Evolutionary conservation across 2,888 invertebrate genomes (phyloP), one percentile per base, ranked within the genome.

Genomic region (Heterodera filipjevi): DNA sequence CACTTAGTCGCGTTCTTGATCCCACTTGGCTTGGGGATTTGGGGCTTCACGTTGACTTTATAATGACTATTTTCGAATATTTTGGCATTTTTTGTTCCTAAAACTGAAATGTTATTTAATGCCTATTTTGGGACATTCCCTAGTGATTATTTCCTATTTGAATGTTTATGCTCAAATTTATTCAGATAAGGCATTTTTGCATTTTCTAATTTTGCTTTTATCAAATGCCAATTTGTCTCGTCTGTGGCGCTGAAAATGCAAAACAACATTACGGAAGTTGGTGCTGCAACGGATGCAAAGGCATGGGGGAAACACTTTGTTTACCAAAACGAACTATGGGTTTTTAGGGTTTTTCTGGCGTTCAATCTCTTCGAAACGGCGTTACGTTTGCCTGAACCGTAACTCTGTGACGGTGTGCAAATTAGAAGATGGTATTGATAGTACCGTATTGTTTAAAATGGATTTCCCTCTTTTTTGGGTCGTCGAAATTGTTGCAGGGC

Each of bases 401-500:
- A 53, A 39, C 30, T 66, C 64, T 53, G 64, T 39, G 27, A 22
- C 59, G 27, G 44, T 59, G 39, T 75, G 75, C 35, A 53, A 49
- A 30, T 44, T 75, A n/a, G 53, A 59, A 75, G 66, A 75, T 59
- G 75, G 75, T 75, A 30, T 44, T n/a, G 8, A 49, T 19, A 12
- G 16, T 33, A 30, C 14, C 27, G 14, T 16, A 1, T 39, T 39
- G 39, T 39, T 39, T 6, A 12, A 0, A 1, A 14, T 30, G 16
- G 16, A 64, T 30, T 64, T 59, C 39, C 19, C 10, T n/a, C 16
- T 59, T 35, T 3, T 64, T 46, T 35, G 49, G 75, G 75, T 30
- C 75, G 75, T 75, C 64, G 75, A 12, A 75, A 75, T 53, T 49
- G 75, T 44, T 75, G 75, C 44, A 75, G 75, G 66, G 75, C 75